Evolutionary conservation across 2,888 invertebrate genomes (phyloP).

Genomic region (Thelaira solivaga): DNA sequence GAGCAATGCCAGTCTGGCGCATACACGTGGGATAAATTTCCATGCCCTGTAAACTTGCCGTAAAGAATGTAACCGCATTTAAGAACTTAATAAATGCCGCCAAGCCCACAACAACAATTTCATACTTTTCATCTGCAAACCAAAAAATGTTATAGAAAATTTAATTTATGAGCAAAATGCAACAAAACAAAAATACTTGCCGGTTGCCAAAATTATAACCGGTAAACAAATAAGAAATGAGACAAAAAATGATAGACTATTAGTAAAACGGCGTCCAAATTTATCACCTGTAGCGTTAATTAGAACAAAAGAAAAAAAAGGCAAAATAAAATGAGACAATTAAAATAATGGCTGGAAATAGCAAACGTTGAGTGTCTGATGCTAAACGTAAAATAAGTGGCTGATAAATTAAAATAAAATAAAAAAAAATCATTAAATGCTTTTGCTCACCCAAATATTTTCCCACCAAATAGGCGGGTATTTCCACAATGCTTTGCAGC

Average conservation of each 20-base stretch:
- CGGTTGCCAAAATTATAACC: conserved; percentile 75
- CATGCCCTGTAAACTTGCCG: conserved; percentile 80
- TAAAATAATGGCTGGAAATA: no score
- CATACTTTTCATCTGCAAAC: conserved; percentile 69
- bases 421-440: no score
- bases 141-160: not conserved
- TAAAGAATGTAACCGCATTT: conserved; percentile 80
- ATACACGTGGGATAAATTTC: conserved; percentile 84
- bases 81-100: conserved; percentile 78
- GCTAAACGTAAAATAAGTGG: no score
- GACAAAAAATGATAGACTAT: conserved; percentile 76
- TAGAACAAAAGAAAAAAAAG: conserved; percentile 26
- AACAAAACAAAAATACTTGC: conserved; percentile 66
- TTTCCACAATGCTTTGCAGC: conserved; percentile 81
- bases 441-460: conserved; percentile 78
- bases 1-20: conserved; percentile 81
- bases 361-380: no score
- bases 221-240: conserved; percentile 76
- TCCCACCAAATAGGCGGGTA: conserved; percentile 81
- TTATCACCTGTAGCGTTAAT: conserved; percentile 75
- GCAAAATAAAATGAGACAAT: no score
- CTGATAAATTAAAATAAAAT: no score
- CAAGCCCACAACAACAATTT: conserved; percentile 73
- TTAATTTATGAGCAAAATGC: conserved; percentile 9
- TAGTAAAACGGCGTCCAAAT: conserved; percentile 79